A percentile compares a stretch with the other conserved stretches of the same genome.
phyloP scores from a whole-genome alignment of 1,140 invertebrate species.

The Ptiloglossa arizonensis region DNA sequence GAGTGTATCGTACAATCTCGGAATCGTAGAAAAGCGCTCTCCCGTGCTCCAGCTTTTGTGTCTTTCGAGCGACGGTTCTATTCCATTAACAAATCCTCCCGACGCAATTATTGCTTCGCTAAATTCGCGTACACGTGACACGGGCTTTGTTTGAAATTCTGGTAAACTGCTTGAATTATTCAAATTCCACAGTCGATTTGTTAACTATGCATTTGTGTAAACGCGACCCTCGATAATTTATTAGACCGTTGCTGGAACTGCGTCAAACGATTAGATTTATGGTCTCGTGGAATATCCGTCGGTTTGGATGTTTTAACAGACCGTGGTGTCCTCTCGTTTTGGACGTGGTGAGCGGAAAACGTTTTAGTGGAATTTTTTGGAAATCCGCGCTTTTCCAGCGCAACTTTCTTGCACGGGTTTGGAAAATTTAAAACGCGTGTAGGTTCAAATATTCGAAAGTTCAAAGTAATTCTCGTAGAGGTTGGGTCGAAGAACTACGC shows the following conservation, averaged over 20 bases:
- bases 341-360: too few relatives aligned
- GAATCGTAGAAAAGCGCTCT: slow-evolving; percentile 7
- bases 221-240: slow-evolving; percentile 19
- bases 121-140: slow-evolving; percentile 35
- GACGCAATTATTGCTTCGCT: slow-evolving; percentile 45
- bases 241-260: background rate
- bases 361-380: too few relatives aligned
- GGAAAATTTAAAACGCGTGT: too few relatives aligned
- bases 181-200: slow-evolving; percentile 40
- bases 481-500: too few relatives aligned
- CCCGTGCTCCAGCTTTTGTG: slow-evolving; percentile 24
- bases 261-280: background rate
- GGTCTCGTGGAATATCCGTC: background rate
- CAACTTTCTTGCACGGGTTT: too few relatives aligned
- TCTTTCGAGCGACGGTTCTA: slow-evolving; percentile 19
- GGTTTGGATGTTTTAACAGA: background rate
- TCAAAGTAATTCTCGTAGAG: too few relatives aligned
- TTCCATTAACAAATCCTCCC: slow-evolving; percentile 45
- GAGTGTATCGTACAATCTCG: background rate
- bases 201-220: slow-evolving; percentile 44
- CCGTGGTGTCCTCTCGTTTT: too few relatives aligned
- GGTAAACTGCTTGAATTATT: slow-evolving; percentile 43
- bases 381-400: too few relatives aligned
- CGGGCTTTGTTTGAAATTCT: slow-evolving; percentile 44
- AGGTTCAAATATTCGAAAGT: too few relatives aligned